Evolutionary conservation across 2,797 vertebrate genomes (phyloP).

Genomic region (Falco peregrinus): DNA sequence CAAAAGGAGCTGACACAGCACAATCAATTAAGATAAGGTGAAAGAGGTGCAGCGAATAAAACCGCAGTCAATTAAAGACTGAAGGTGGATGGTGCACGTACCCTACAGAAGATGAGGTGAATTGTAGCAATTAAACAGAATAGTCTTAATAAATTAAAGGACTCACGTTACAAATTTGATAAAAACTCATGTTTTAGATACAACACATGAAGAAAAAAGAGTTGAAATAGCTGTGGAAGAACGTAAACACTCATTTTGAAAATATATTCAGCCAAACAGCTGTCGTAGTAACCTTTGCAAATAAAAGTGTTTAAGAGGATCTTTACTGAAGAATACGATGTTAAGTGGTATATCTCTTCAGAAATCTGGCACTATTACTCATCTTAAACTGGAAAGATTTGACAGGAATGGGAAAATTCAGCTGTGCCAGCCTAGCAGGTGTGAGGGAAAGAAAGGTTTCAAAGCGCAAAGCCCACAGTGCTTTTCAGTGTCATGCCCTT

Average conservation of each 20-base stretch:
- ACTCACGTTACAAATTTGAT: background rate
- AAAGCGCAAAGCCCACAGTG: background rate
- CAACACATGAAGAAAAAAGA: background rate
- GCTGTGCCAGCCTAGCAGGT: conserved; percentile 5
- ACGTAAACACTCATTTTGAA: conserved; percentile 3
- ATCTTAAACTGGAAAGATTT: conserved; percentile 15
- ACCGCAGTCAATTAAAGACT: background rate
- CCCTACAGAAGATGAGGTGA: background rate
- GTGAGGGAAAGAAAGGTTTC: background rate
- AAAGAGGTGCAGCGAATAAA: background rate
- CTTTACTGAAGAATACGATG: background rate
- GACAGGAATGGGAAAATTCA: conserved; percentile 29
- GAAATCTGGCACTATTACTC: conserved; percentile 30
- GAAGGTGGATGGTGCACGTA: background rate
- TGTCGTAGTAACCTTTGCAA: conserved; percentile 45
- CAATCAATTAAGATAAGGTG: background rate
- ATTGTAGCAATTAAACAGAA: background rate
- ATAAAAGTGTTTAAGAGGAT: conserved; percentile 17
- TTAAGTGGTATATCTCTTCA: conserved; percentile 19
- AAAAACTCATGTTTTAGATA: background rate
- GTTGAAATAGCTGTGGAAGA: background rate
- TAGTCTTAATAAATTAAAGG: background rate
- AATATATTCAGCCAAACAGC: conserved; percentile 14
- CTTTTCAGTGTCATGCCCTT: background rate
- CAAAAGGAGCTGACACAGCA: background rate